These are phyloP conservation scores for Mastomys coucha DNA, from an alignment of 2,113 vertebrate species.

Conservation along the genomic window DNA sequence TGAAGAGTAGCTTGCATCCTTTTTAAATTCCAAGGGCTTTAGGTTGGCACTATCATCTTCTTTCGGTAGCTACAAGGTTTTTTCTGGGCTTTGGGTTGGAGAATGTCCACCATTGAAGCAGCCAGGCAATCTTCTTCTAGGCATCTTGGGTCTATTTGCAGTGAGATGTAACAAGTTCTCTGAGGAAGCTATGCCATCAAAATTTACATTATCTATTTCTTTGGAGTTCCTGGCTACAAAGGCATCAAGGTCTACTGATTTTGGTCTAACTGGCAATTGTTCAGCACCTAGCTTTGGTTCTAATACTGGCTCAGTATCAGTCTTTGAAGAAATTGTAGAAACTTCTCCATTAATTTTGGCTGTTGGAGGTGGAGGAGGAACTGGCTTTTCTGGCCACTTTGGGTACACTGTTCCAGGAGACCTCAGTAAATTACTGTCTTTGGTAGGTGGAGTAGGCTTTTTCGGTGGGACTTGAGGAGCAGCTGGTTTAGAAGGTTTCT, in stretches of 20 bases:
- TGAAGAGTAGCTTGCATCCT: conserved; percentile 85
- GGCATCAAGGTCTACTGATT: conserved; percentile 90
- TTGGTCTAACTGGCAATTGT: conserved; percentile 89
- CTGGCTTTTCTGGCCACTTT: conserved; percentile 94
- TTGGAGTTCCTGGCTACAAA: conserved; percentile 84
- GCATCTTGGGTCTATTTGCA: conserved; percentile 95
- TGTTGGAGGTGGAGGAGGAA: conserved; percentile 86
- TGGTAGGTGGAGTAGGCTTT: conserved; percentile 93
- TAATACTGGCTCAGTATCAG: conserved; percentile 90
- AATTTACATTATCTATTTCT: conserved; percentile 92
- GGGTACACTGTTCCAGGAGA: conserved; percentile 86
- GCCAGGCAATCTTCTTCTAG: conserved; percentile 93
- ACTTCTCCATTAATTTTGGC: conserved; percentile 95
- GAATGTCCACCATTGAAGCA: conserved; percentile 90
- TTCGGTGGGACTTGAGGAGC: conserved; percentile 96
- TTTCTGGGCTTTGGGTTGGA: conserved; percentile 90
- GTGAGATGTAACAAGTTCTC: conserved; percentile 96
- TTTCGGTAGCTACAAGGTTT: conserved; percentile 88
- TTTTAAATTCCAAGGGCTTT: conserved; percentile 90
- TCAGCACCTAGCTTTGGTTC: conserved; percentile 90
- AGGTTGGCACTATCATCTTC: conserved; percentile 91
- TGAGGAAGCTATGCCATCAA: conserved; percentile 95
- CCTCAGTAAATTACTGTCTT: conserved; percentile 87
- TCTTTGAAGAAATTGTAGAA: conserved; percentile 90
- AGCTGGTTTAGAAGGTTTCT: conserved; percentile 92